A percentile compares a stretch with the other conserved stretches of the same genome.
Evolutionary conservation across 2,113 vertebrate species (phyloP).

Genomic region (Alligator mississippiensis): DNA sequence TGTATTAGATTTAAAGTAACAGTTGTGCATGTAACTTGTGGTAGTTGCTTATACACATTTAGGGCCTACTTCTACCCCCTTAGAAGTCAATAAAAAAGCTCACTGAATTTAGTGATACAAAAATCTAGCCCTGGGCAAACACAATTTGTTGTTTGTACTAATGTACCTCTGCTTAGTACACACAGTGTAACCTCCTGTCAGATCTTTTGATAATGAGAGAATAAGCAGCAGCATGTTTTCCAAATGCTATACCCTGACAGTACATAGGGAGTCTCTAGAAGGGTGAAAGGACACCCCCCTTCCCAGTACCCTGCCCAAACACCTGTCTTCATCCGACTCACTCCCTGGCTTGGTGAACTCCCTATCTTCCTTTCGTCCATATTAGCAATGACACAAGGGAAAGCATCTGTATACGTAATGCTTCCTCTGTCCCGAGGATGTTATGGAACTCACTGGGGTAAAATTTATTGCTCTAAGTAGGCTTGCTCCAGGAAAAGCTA

Average conservation of each 20-base stretch:
- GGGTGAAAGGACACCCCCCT: background rate
- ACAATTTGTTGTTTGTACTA: background rate
- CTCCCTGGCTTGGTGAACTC: background rate
- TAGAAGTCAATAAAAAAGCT: background rate
- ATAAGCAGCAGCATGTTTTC: background rate
- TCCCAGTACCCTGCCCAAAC: background rate
- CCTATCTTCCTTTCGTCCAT: background rate
- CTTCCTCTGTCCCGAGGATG: background rate
- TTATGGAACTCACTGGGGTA: background rate
- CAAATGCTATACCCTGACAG: background rate
- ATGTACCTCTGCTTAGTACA: background rate
- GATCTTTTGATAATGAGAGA: background rate
- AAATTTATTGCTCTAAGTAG: background rate
- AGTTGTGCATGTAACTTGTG: background rate
- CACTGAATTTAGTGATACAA: background rate
- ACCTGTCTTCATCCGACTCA: background rate
- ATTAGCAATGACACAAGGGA: background rate
- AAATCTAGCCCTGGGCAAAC: background rate
- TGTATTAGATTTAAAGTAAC: background rate
- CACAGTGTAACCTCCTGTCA: accelerated
- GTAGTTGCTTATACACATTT: background rate
- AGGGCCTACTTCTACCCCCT: background rate
- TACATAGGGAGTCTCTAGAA: background rate
- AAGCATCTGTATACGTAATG: background rate
- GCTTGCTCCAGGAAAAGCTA: background rate